phyloP scores from a whole-genome alignment of 2,888 invertebrate species.

The Sympetrum striolatum region DNA sequence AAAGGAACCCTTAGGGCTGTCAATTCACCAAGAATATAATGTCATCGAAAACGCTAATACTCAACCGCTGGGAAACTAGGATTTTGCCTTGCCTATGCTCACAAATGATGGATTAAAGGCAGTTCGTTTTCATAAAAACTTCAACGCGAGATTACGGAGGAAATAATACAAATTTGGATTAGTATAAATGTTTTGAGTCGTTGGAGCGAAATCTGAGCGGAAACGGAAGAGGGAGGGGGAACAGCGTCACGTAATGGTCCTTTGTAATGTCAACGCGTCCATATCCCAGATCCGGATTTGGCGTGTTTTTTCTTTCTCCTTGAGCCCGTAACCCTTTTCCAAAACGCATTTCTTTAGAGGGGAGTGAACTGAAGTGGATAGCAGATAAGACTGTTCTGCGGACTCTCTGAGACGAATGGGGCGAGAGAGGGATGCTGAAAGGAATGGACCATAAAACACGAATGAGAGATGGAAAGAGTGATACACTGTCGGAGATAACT shows the following conservation, averaged over 20 bases:
- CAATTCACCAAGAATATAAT: too few relatives aligned
- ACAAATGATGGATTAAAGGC: too few relatives aligned
- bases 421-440: background rate
- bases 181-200: too few relatives aligned
- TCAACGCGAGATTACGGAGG: too few relatives aligned
- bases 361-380: conserved; percentile 4
- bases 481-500: background rate
- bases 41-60: too few relatives aligned
- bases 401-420: background rate
- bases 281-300: background rate
- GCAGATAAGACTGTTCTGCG: background rate
- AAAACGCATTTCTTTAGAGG: background rate
- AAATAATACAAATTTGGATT: too few relatives aligned
- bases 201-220: background rate
- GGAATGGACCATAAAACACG: background rate
- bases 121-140: too few relatives aligned
- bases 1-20: too few relatives aligned
- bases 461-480: background rate
- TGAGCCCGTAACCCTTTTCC: background rate
- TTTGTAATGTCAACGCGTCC: background rate
- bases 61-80: too few relatives aligned
- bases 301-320: background rate
- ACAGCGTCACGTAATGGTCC: background rate
- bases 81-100: too few relatives aligned
- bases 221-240: background rate